A percentile compares a stretch with the other conserved stretches of the same genome.
Conservation (phyloP, 64 coral and sea anemone species). For the Hydrozoanthus tunicans region DNA sequence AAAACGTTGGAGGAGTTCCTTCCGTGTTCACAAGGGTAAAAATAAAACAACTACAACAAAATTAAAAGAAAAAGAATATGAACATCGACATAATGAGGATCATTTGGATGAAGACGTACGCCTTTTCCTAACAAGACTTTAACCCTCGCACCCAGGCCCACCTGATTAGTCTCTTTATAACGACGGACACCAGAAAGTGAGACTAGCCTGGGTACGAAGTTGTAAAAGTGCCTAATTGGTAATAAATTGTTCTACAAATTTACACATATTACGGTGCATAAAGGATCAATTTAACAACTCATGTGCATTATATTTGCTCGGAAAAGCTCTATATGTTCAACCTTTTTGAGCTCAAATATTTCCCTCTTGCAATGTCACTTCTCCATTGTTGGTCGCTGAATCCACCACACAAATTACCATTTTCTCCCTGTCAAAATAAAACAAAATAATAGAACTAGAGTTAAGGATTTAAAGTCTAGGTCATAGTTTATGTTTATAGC, state of each 20-base stretch:
- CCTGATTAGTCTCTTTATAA: no score
- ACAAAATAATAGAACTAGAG: not conserved
- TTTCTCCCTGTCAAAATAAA: conserved; percentile 51
- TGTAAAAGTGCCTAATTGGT: no score
- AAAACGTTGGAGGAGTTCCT: conserved; percentile 70
- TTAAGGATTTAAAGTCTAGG: no score
- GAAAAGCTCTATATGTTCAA: not conserved
- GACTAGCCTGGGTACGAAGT: no score
- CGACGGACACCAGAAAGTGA: no score
- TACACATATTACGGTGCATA: not conserved
- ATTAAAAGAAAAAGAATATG: not conserved
- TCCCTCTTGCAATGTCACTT: conserved; percentile 83
- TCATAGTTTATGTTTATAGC: no score
- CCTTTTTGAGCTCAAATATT: conserved; percentile 80
- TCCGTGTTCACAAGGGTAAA: conserved; percentile 81
- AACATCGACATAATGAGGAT: no score
- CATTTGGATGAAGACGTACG: not conserved
- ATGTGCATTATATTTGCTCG: not conserved
- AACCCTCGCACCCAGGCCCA: not conserved
- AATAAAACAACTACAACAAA: conserved; percentile 75
- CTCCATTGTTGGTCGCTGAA: conserved; percentile 92
- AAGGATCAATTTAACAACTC: not conserved
- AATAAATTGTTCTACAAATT: no score
- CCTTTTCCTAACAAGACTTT: not conserved
- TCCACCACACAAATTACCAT: conserved; percentile 82